Evolutionary conservation across 2,797 vertebrate genomes (phyloP), one percentile per base, ranked within the genome.

Genomic region (Hypotaenidia philippensis): DNA sequence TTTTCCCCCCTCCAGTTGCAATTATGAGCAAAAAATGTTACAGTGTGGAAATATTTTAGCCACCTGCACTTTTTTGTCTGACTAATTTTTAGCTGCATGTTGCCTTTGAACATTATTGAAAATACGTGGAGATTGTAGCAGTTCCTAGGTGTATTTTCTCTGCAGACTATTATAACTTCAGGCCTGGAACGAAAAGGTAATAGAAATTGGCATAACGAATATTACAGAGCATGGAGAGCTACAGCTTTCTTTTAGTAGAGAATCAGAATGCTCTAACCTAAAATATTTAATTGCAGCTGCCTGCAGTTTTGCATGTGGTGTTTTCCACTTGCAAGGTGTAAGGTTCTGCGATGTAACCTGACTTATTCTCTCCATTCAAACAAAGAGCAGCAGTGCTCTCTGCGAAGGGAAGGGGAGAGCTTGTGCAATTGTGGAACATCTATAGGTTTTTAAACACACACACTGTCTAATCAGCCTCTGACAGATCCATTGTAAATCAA

Each of bases 401-500:
- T 74, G 90, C 36, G 92, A 95, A 95, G 92, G 69, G 61, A 96
- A 74, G 79, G 95, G 77, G 93, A 95, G 96, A 96, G 96, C 96
- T 95, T 90, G 97, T 97, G 96, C 96, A 95, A 93, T 94, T 86
- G 97, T 97, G 97, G 97, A 98, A 97, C 98, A 98, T 98, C 98
- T 98, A 98, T 98, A 98, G 98, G 98, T 97, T 98, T 98, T 98
- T 98, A 98, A 98, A 97, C 98, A 98, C 98, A 98, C 96, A 98
- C 96, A 97, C 97, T 97, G 98, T 98, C 98, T 98, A 98, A 98
- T 98, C 98, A 98, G 97, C 97, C 96, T 96, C 98, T 98, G 98
- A 98, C 98, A 99, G 98, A 98, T 98, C 98, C 97, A 97, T 98
- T 98, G 98, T 99, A 99, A 98, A 99, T 99, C 98, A 98, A 98